Evolutionary conservation across 2,797 vertebrate species (phyloP), one percentile per base, ranked within the genome.

Genomic region (Scolopax bukidnonensis): DNA sequence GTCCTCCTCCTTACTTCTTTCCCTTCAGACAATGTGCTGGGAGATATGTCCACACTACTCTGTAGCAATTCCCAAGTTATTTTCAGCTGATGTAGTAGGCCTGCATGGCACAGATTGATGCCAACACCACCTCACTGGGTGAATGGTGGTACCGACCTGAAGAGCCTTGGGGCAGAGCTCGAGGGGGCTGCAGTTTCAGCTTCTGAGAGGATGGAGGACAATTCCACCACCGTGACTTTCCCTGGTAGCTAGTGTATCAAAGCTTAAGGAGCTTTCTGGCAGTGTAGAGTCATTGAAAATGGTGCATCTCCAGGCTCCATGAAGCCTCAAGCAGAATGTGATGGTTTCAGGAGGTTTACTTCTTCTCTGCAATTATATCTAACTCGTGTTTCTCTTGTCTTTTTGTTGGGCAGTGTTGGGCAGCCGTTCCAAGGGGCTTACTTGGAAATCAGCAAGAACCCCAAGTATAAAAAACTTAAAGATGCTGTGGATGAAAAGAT

Each of bases 341-440:
- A 5, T 0, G 0, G 12, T 63, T 63, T 21, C 25, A 43, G 38
- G 33, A 60, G 33, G 23, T 54, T 27, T 51, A 33, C 17, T 24
- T 27, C 18, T 61, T 64, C 27, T 11, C 59, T 6, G 20, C 10
- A 12, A 23, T 33, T 45, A 0, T 12, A 7, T 77, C 79, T 73
- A 63, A 51, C 30, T 78, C 0, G 0, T 68, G 32, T 65, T 50
- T 51, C 36, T 81, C 32, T 75, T 92, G 68, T 69, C 38, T 50
- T 86, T 87, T 87, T 90, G 41, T 25, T 8, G 48, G 91, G 87
- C 96, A 99, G 99, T 23, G 99, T 99, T 90, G 98, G 98, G 32
- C 99, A 99, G 43, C 99, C 99, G 0, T 99, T 99, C 97, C 99
- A 99, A 98, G 99, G 99, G 51, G 99, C 99, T 97, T 99, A 99